These are phyloP conservation scores for Corynorhinus townsendii DNA, from an alignment of 2,113 vertebrate species.

Conservation along the genomic window DNA sequence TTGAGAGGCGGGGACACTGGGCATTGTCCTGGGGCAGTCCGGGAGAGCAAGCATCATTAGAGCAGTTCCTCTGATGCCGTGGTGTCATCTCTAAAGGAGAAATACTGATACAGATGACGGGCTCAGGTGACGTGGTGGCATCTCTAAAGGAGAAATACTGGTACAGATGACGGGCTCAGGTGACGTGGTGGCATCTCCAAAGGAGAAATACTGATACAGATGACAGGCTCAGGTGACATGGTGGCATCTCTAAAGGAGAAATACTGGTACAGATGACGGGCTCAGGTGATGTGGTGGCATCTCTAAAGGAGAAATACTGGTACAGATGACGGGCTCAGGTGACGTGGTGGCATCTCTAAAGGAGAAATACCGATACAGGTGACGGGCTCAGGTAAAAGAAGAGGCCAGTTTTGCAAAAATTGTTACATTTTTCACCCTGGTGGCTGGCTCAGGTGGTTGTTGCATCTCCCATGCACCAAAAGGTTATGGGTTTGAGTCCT, in stretches of 20 bases:
- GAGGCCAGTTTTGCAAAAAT: not conserved
- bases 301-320: not conserved
- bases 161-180: too few species aligned
- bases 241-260: not conserved
- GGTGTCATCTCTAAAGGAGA: not conserved
- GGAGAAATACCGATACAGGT: not conserved
- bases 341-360: not conserved
- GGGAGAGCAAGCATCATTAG: not conserved
- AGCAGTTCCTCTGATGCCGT: not conserved
- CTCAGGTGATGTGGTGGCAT: not conserved
- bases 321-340: too few species aligned
- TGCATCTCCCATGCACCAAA: too few species aligned
- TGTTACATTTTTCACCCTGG: not conserved
- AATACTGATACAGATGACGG: not conserved
- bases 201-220: not conserved
- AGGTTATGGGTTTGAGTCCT: too few species aligned
- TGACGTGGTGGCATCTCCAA: not conserved
- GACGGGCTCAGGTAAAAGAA: not conserved
- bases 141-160: not conserved
- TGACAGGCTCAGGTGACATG: too few species aligned
- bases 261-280: too few species aligned
- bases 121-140: not conserved
- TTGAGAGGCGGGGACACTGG: not conserved
- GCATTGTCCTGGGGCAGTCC: not conserved
- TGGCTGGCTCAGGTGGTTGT: too few species aligned